phyloP scores from a whole-genome alignment of 2,888 invertebrate species.

The Tryphoninae sp. region DNA sequence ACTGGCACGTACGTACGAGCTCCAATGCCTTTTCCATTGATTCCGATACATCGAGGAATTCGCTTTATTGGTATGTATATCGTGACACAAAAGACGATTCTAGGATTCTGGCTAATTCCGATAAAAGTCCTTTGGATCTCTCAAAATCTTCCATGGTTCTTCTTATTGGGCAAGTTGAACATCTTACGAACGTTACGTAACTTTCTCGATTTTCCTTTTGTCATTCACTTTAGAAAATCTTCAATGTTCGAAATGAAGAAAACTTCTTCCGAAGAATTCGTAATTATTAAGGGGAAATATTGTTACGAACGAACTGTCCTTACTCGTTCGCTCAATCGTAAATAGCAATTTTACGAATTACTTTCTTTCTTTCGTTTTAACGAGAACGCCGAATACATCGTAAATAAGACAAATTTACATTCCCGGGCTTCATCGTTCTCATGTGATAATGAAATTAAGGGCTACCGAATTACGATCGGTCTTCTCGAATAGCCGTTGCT shows the following conservation, averaged over 20 bases:
- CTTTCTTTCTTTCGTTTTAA: too few species aligned
- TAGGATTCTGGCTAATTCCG: constrained; percentile 31
- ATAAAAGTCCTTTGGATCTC: constrained; percentile 24
- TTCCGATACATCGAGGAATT: constrained; percentile 23
- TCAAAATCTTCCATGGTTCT: not conserved
- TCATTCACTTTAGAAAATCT: too few species aligned
- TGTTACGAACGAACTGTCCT: too few species aligned
- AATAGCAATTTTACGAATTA: not conserved
- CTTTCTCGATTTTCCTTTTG: not conserved
- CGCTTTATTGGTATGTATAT: not conserved
- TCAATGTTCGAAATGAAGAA: too few species aligned
- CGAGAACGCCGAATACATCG: not conserved
- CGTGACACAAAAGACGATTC: constrained; percentile 11
- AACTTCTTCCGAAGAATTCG: too few species aligned
- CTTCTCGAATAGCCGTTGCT: constrained; percentile 8
- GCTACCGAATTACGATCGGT: not conserved
- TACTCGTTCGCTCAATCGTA: too few species aligned
- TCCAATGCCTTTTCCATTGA: constrained; percentile 16
- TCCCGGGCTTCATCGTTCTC: not conserved
- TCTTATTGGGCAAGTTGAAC: not conserved
- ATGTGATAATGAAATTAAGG: not conserved
- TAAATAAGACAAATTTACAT: not conserved
- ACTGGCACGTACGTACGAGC: constrained; percentile 5
- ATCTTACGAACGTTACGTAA: not conserved
- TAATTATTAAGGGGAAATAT: too few species aligned